Conservation (phyloP, 2,113 vertebrate genomes). For the Platichthys stellatus region DNA sequence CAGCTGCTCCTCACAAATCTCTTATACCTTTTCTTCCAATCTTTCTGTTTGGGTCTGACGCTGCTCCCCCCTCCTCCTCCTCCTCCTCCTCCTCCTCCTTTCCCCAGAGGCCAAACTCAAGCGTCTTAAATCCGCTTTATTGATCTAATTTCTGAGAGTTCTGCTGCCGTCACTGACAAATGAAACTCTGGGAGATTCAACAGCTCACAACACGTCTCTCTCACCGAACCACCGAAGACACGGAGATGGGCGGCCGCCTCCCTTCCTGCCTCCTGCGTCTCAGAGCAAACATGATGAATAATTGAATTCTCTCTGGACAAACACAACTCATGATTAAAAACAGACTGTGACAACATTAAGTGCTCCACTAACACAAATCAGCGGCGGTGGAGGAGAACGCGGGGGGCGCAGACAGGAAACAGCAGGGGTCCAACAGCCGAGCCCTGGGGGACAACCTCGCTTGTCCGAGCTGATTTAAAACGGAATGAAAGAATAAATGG, state of each 20-base stretch:
- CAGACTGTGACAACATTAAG: conserved; percentile 49
- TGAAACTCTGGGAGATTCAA: conserved; percentile 21
- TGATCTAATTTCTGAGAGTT: conserved; percentile 9
- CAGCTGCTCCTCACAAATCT: conserved; percentile 4
- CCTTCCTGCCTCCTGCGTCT: conserved; percentile 3
- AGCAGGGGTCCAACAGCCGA: not conserved
- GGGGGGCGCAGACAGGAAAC: conserved; percentile 15
- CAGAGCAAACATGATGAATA: conserved; percentile 54
- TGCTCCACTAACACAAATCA: conserved; percentile 30
- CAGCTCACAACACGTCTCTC: conserved; percentile 4
- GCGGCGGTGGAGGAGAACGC: not conserved
- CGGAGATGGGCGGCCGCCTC: not conserved
- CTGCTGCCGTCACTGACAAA: conserved; percentile 2
- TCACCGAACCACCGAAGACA: not conserved
- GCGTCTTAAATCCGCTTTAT: conserved; percentile 25
- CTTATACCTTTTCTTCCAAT: not conserved
- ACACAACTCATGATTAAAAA: conserved; percentile 53
- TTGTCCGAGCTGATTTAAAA: conserved; percentile 24
- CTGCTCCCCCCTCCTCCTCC: not conserved
- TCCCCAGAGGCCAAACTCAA: not conserved
- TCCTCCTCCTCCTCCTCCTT: not conserved
- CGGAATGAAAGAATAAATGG: conserved; percentile 30
- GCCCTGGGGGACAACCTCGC: conserved; percentile 21
- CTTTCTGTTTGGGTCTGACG: too few species aligned
- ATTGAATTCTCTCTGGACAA: conserved; percentile 61